Evolutionary conservation across 2,113 vertebrate genomes (phyloP).

Genomic region (Mesoclemmys tuberculata): DNA sequence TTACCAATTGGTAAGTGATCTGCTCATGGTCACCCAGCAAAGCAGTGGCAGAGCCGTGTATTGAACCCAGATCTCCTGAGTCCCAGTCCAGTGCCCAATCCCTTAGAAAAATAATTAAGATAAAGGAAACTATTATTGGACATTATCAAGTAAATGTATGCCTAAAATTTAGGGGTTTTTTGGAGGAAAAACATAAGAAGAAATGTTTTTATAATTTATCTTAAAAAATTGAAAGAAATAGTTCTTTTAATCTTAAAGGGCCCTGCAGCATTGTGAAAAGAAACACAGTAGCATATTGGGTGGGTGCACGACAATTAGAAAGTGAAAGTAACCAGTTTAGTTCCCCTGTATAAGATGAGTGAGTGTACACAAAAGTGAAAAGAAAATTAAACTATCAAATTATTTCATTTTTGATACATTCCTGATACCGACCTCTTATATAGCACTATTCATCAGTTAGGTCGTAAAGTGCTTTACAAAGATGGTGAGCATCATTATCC

Average conservation of each 20-base stretch:
- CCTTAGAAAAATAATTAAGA: background rate
- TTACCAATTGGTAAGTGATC: background rate
- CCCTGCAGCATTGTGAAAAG: background rate
- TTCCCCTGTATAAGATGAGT: background rate
- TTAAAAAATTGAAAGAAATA: background rate
- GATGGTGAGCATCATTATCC: background rate
- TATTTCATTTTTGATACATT: background rate
- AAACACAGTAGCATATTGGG: background rate
- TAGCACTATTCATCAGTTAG: background rate
- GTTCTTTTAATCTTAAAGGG: background rate
- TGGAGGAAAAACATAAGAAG: background rate
- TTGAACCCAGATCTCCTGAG: background rate
- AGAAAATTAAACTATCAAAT: background rate
- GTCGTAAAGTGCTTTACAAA: background rate
- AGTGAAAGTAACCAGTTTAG: background rate
- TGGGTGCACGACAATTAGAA: background rate
- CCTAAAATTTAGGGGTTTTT: background rate
- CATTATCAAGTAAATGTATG: background rate
- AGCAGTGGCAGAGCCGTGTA: background rate
- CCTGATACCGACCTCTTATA: background rate
- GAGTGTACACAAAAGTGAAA: background rate
- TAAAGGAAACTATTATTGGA: background rate
- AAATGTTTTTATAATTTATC: background rate
- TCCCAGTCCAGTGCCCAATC: background rate
- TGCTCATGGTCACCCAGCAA: background rate